phyloP scores from a whole-genome alignment of 1,140 invertebrate genomes.

The Eriocheir sinensis region DNA sequence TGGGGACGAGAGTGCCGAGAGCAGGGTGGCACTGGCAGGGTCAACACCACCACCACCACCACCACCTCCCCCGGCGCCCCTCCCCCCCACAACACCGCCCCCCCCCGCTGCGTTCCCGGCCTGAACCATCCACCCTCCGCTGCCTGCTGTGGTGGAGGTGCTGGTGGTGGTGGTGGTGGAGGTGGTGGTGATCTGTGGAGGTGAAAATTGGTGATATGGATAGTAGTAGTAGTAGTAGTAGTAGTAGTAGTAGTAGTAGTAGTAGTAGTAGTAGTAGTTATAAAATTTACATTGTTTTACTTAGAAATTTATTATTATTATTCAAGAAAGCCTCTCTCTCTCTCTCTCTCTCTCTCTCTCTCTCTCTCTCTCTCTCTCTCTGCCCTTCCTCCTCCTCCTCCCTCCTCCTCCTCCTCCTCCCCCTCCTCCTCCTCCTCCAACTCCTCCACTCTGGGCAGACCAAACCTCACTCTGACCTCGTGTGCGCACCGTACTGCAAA shows the following conservation, averaged over 20 bases:
- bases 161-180: neutral
- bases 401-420: slow-evolving; percentile 66
- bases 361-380: slow-evolving; percentile 16
- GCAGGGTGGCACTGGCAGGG: neutral
- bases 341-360: slow-evolving; percentile 43
- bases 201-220: no score
- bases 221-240: neutral
- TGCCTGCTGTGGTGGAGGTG: slow-evolving; percentile 27
- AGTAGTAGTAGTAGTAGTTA: neutral
- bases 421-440: slow-evolving; percentile 50
- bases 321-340: neutral
- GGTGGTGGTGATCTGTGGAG: neutral
- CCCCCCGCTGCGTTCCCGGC: slow-evolving; percentile 41
- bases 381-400: slow-evolving; percentile 30
- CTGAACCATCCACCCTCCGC: slow-evolving; percentile 68
- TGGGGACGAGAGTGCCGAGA: slow-evolving; percentile 42
- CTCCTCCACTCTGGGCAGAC: slow-evolving; percentile 62
- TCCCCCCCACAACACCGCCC: slow-evolving; percentile 8
- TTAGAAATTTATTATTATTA: neutral
- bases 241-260: slow-evolving; percentile 16
- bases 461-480: slow-evolving; percentile 69
- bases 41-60: slow-evolving; percentile 24
- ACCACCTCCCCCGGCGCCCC: slow-evolving; percentile 29
- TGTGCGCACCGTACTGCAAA: slow-evolving; percentile 69
- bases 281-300: neutral